Base-by-base conservation (phyloP, 2,113 vertebrate genomes). In the Physeter macrocephalus region DNA sequence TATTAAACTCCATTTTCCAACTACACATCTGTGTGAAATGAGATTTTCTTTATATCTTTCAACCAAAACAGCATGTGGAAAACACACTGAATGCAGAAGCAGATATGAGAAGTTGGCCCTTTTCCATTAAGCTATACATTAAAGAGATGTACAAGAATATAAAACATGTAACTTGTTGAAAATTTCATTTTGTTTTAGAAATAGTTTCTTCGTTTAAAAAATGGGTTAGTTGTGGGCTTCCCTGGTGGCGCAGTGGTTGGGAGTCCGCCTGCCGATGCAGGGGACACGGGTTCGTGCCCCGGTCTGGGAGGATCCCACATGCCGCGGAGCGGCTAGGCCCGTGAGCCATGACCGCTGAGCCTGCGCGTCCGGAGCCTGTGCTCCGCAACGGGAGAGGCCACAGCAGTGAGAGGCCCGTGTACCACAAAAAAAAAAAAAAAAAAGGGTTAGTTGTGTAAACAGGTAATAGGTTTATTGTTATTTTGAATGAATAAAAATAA, bases 101-200 rank as follows among this genome's bases (percentile, higher is more conserved):
- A 81, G 18, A 21, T 90, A 13, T 46, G 25, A 92, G 46, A 88
- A 84, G 49, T 89, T 20, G 4, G 34, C 29, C 59, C 49, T 94
- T 43, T 59, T 71, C 31, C 27, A 6, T 82, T 59, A 61, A 96
- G 57, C 34, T 36, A 72, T 23, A 87, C 5, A 2, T 64, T 87
- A 69, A 84, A 69, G 75, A 83, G 72, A 69, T 49, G 12, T 61
- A 13, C 36, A 57, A 41, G 66, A 94, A 39, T 62, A 6, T 81
- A 31, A 92, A 97, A 77, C 36, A 82, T 46, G 31, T 84, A 94
- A 1, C 57, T 77, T 93, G 71, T 91, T 20, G 8, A 54, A 54
- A 78, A 88, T 88, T 91, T 87, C 6, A 78, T 46, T 84, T 92
- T 67, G 34, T 94, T 85, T 91, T 95, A 41, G 77, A 88, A 90